A percentile compares a stretch with the other conserved stretches of the same genome.
phyloP scores from a whole-genome alignment of 2,113 vertebrate species.

The Thamnophis sirtalis region DNA sequence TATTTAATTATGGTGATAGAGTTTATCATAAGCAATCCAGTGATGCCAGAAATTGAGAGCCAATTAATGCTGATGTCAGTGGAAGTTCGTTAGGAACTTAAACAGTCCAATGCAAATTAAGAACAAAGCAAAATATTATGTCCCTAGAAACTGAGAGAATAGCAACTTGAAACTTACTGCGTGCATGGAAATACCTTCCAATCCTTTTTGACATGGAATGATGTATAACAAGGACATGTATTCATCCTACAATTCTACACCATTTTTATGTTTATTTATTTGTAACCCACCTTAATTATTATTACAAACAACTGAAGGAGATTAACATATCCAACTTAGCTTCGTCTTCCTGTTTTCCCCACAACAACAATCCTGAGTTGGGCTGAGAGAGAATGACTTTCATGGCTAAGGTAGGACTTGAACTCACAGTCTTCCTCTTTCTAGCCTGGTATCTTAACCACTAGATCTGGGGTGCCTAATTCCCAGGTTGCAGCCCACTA shows the following conservation, averaged over 20 bases:
- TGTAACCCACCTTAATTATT: not conserved
- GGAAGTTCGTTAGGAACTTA: not conserved
- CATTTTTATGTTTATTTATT: not conserved
- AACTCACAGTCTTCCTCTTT: not conserved
- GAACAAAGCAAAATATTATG: not conserved
- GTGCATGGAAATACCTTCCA: not conserved
- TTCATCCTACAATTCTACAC: not conserved
- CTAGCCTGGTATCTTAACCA: too few relatives aligned
- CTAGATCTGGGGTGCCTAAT: too few relatives aligned
- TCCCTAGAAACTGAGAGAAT: not conserved
- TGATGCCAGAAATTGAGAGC: not conserved
- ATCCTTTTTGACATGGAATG: not conserved
- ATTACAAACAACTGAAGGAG: not conserved
- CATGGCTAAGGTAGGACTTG: not conserved
- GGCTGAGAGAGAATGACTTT: not conserved
- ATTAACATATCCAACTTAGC: not conserved
- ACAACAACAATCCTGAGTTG: not conserved
- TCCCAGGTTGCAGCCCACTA: too few relatives aligned
- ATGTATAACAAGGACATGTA: not conserved
- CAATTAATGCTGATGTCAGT: not conserved
- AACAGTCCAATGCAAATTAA: not conserved
- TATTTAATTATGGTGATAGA: not conserved
- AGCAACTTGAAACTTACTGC: not conserved
- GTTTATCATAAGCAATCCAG: not conserved
- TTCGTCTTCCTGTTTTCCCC: not conserved